Evolutionary conservation across 2,888 invertebrate genomes (phyloP).

Genomic region (Vannuccia rotundouncinata): DNA sequence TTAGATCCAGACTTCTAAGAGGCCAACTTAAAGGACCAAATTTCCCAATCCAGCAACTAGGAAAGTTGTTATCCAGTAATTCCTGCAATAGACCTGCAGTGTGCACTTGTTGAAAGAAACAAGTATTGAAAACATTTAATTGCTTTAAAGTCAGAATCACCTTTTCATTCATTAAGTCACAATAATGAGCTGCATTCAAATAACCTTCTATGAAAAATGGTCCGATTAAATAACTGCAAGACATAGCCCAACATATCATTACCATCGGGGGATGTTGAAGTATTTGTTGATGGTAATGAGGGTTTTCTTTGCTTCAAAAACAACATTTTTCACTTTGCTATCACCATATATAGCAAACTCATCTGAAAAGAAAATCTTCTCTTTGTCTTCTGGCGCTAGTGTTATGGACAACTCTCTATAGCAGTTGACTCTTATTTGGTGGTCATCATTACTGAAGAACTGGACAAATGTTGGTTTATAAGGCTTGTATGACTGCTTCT

Average conservation of each 20-base stretch:
- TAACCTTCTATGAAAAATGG: slow-evolving; percentile 22
- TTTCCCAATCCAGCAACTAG: slow-evolving; percentile 6
- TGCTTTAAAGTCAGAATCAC: slow-evolving; percentile 21
- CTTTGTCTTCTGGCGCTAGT: slow-evolving; percentile 21
- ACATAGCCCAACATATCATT: slow-evolving; percentile 29
- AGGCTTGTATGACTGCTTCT: slow-evolving; percentile 21
- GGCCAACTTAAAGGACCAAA: neutral
- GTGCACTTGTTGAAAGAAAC: slow-evolving; percentile 17
- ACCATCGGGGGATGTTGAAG: slow-evolving; percentile 29
- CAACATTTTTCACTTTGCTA: slow-evolving; percentile 25
- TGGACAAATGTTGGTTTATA: slow-evolving; percentile 24
- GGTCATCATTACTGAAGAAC: slow-evolving; percentile 23
- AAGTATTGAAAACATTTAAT: slow-evolving; percentile 23
- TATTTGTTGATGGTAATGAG: slow-evolving; percentile 30
- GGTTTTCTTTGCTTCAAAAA: slow-evolving; percentile 28
- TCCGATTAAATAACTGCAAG: slow-evolving; percentile 17
- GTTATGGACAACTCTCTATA: slow-evolving; percentile 24
- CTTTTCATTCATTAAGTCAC: slow-evolving; percentile 26
- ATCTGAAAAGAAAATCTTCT: slow-evolving; percentile 27
- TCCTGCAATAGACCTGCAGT: slow-evolving; percentile 3
- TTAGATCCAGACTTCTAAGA: neutral
- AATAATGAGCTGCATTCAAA: slow-evolving; percentile 17
- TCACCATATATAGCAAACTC: slow-evolving; percentile 16
- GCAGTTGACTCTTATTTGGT: slow-evolving; percentile 16
- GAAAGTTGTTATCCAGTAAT: neutral